Conservation (phyloP, 2,888 invertebrate genomes). For the Spisula subtruncata region DNA sequence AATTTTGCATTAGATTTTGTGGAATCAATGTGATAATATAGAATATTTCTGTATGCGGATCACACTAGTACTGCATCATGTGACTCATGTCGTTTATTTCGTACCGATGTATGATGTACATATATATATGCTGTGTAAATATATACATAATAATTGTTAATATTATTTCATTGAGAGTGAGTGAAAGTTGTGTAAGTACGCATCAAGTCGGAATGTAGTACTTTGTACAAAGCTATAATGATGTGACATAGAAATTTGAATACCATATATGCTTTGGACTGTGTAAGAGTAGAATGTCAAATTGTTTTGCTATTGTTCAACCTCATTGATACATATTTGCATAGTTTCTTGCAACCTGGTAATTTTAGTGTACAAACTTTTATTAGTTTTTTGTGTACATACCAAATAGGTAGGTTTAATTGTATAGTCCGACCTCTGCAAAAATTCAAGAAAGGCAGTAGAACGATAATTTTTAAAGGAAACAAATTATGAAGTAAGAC, state of each 20-base stretch:
- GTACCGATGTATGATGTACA: background rate
- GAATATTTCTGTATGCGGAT: background rate
- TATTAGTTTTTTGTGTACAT: background rate
- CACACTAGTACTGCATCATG: background rate
- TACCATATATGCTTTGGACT: background rate
- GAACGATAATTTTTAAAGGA: background rate
- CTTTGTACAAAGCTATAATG: background rate
- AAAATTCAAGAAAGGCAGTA: background rate
- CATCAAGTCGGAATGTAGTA: background rate
- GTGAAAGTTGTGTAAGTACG: background rate
- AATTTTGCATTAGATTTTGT: background rate
- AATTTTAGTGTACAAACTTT: background rate
- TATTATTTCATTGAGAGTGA: constrained; percentile 20
- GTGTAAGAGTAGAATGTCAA: background rate
- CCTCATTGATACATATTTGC: background rate
- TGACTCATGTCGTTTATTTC: background rate
- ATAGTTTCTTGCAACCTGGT: background rate
- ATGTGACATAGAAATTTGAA: too few species aligned
- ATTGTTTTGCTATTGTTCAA: background rate
- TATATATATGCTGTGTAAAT: constrained; percentile 14
- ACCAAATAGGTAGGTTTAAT: background rate
- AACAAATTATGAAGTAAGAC: background rate
- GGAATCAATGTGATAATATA: background rate
- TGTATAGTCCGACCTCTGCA: background rate
- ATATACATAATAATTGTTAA: constrained; percentile 23